Evolutionary conservation across 2,113 vertebrate genomes (phyloP).

Genomic region (Thamnaconus septentrionalis): DNA sequence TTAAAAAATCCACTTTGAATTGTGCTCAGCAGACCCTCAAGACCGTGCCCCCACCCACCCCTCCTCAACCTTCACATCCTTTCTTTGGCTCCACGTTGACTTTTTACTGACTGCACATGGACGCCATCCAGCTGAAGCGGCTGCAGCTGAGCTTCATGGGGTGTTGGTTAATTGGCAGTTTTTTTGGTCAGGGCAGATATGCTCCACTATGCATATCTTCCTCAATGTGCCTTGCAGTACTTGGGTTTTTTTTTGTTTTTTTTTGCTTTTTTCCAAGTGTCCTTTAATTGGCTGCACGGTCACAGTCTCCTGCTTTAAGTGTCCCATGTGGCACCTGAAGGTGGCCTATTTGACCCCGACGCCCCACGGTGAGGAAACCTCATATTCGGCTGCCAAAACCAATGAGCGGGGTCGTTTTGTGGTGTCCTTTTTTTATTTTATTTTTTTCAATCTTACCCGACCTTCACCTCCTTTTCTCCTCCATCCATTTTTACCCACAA

Average conservation of each 20-base stretch:
- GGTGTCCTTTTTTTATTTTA: slow-evolving; percentile 2
- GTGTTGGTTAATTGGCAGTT: slow-evolving; percentile 70
- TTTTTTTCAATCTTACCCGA: not conserved
- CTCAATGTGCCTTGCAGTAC: slow-evolving; percentile 54
- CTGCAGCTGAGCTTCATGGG: slow-evolving; percentile 65
- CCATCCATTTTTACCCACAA: slow-evolving; percentile 40
- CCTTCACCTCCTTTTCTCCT: not conserved
- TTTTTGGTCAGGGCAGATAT: slow-evolving; percentile 60
- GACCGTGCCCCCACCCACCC: not conserved
- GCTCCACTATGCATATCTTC: slow-evolving; percentile 72
- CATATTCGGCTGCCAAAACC: slow-evolving; percentile 20
- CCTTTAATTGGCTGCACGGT: slow-evolving; percentile 72
- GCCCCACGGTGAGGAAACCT: slow-evolving; percentile 34
- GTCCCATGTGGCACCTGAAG: slow-evolving; percentile 66
- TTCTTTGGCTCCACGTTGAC: slow-evolving; percentile 14
- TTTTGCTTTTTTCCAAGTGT: slow-evolving; percentile 56
- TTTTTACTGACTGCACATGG: slow-evolving; percentile 55
- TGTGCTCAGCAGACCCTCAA: slow-evolving; percentile 3
- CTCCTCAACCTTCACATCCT: not conserved
- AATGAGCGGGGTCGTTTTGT: not conserved
- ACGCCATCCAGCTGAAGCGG: slow-evolving; percentile 44
- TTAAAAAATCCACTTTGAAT: not conserved
- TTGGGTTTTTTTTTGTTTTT: slow-evolving; percentile 49
- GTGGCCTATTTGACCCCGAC: slow-evolving; percentile 58
- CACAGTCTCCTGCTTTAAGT: slow-evolving; percentile 68